A percentile compares a stretch with the other conserved stretches of the same genome.
phyloP scores from a whole-genome alignment of 2,888 invertebrate genomes.

The Drosophila pullipes region DNA sequence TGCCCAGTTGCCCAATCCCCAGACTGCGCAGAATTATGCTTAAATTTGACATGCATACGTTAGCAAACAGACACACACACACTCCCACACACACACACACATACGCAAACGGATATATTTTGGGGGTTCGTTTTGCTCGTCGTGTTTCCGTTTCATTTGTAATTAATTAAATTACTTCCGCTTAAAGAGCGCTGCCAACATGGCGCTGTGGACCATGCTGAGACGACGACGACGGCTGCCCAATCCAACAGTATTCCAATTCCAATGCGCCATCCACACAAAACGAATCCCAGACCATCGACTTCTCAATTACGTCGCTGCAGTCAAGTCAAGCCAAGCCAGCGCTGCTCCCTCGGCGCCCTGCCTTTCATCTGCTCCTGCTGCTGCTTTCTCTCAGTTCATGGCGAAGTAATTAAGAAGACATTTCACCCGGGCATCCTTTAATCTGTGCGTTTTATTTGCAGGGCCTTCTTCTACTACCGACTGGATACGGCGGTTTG shows the following conservation, averaged over 20 bases:
- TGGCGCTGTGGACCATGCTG: slow-evolving; percentile 40
- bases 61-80: neutral
- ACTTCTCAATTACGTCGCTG: slow-evolving; percentile 73
- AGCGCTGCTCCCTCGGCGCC: neutral
- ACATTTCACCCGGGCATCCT: slow-evolving; percentile 82
- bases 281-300: slow-evolving; percentile 50
- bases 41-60: slow-evolving; percentile 44
- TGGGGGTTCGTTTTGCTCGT: slow-evolving; percentile 42
- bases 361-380: neutral
- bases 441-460: slow-evolving; percentile 82
- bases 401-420: slow-evolving; percentile 82
- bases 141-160: slow-evolving; percentile 81
- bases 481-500: slow-evolving; percentile 1
- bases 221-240: slow-evolving; percentile 45
- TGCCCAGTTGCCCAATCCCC: slow-evolving; percentile 1
- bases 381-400: slow-evolving; percentile 45
- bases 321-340: slow-evolving; percentile 26
- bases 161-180: slow-evolving; percentile 83
- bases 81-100: neutral
- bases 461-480: slow-evolving; percentile 40
- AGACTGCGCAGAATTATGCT: slow-evolving; percentile 38
- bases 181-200: slow-evolving; percentile 70
- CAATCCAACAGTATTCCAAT: slow-evolving; percentile 21
- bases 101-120: slow-evolving; percentile 5
- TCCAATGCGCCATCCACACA: slow-evolving; percentile 18